These are phyloP conservation scores for Gobius niger DNA, from an alignment of 2,113 vertebrate species.

Conservation along the genomic window DNA sequence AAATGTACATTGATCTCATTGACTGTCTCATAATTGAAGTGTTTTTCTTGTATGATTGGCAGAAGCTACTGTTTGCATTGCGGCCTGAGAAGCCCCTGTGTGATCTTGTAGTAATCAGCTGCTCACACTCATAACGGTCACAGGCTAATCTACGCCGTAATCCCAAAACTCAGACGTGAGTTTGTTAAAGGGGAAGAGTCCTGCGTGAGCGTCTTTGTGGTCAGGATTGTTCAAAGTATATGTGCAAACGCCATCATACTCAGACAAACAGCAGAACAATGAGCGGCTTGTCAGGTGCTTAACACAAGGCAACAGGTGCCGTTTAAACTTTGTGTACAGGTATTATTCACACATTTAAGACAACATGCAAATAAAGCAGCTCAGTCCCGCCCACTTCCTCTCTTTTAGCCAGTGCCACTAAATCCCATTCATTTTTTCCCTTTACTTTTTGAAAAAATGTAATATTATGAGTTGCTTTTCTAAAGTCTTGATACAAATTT, in stretches of 20 bases:
- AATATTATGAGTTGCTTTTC: too few species aligned
- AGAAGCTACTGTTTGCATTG: not conserved
- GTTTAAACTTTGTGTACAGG: constrained; percentile 26
- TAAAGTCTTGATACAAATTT: too few species aligned
- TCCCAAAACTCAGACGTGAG: constrained; percentile 41
- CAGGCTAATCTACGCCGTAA: constrained; percentile 47
- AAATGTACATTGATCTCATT: not conserved
- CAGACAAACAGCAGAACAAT: constrained; percentile 69
- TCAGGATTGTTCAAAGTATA: constrained; percentile 44
- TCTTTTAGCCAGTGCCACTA: too few species aligned
- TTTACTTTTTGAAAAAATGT: too few species aligned
- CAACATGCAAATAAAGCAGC: too few species aligned
- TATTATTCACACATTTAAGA: not conserved
- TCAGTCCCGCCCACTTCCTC: too few species aligned
- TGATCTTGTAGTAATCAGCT: constrained; percentile 43
- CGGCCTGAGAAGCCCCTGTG: constrained; percentile 14
- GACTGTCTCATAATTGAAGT: constrained; percentile 4
- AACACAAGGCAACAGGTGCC: constrained; percentile 33
- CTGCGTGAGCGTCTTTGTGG: constrained; percentile 41
- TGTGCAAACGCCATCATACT: constrained; percentile 40
- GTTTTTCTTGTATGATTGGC: not conserved
- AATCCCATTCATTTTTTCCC: too few species aligned
- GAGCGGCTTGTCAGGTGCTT: constrained; percentile 53
- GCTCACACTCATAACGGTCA: constrained; percentile 47
- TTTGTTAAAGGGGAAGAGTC: constrained; percentile 78